A percentile compares a stretch with the other conserved stretches of the same genome.
Evolutionary conservation across 2,888 invertebrate species (phyloP).

Genomic region (Acronicta aceris): DNA sequence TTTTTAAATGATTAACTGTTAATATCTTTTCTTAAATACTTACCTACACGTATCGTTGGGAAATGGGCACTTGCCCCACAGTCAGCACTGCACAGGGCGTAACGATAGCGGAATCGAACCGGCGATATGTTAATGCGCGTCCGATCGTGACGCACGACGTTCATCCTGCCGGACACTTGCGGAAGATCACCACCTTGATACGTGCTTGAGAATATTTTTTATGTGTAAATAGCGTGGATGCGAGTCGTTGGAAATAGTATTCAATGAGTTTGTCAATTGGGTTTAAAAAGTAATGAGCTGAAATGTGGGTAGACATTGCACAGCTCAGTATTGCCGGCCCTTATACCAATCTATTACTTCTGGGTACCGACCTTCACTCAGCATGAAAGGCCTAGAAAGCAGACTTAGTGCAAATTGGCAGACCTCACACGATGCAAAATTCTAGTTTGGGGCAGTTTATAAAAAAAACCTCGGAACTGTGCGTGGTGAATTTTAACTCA

Average conservation of each 20-base stretch:
- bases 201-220: slow-evolving; percentile 60
- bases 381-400: too few relatives aligned
- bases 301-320: slow-evolving; percentile 21
- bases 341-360: background rate
- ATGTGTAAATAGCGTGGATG: slow-evolving; percentile 54
- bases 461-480: too few relatives aligned
- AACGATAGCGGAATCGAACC: slow-evolving; percentile 81
- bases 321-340: background rate
- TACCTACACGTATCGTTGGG: slow-evolving; percentile 16
- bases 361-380: too few relatives aligned
- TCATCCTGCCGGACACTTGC: slow-evolving; percentile 77
- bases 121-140: slow-evolving; percentile 86
- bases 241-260: slow-evolving; percentile 37
- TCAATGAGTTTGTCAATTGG: slow-evolving; percentile 36
- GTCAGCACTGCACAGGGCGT: slow-evolving; percentile 57
- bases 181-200: slow-evolving; percentile 57
- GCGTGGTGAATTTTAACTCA: too few relatives aligned
- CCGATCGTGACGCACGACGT: slow-evolving; percentile 88
- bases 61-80: slow-evolving; percentile 49
- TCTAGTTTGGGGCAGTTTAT: too few relatives aligned
- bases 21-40: too few relatives aligned
- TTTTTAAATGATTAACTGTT: too few relatives aligned
- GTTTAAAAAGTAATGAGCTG: slow-evolving; percentile 36
- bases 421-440: too few relatives aligned
- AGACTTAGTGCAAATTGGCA: too few relatives aligned